phyloP scores from a whole-genome alignment of 2,797 vertebrate genomes.

The Dryobates pubescens region DNA sequence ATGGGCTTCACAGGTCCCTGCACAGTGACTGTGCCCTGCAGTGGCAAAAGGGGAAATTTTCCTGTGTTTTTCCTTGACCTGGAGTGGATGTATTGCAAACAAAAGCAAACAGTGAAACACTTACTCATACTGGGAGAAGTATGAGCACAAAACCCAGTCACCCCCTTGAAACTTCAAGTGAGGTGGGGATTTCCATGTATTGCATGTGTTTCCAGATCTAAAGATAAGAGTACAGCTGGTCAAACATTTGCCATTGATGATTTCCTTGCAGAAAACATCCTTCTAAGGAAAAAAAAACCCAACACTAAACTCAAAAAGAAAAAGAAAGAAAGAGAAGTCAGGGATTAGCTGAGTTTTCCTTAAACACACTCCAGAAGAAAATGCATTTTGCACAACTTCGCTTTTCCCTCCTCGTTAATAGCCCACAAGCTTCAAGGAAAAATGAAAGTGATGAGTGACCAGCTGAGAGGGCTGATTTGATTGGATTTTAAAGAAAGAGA shows the following conservation, averaged over 20 bases:
- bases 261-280: slow-evolving; percentile 64
- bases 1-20: accelerated
- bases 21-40: not conserved
- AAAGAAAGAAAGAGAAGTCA: not conserved
- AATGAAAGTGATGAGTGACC: not conserved
- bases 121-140: not conserved
- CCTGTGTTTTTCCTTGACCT: not conserved
- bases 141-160: slow-evolving; percentile 37
- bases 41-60: not conserved
- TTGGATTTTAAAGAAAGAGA: not conserved
- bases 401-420: not conserved
- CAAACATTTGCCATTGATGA: slow-evolving; percentile 66
- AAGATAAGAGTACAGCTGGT: slow-evolving; percentile 67
- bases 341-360: not conserved
- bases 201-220: slow-evolving; percentile 63
- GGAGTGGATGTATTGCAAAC: slow-evolving; percentile 34
- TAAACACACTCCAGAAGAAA: not conserved
- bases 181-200: slow-evolving; percentile 72
- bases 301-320: not conserved
- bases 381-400: not conserved
- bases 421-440: not conserved
- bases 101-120: slow-evolving; percentile 18
- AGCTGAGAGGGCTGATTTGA: not conserved
- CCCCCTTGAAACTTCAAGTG: slow-evolving; percentile 45
- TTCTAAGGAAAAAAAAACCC: not conserved